Base-by-base conservation (phyloP, 2,888 invertebrate genomes). In the Halocaridina rubra region DNA sequence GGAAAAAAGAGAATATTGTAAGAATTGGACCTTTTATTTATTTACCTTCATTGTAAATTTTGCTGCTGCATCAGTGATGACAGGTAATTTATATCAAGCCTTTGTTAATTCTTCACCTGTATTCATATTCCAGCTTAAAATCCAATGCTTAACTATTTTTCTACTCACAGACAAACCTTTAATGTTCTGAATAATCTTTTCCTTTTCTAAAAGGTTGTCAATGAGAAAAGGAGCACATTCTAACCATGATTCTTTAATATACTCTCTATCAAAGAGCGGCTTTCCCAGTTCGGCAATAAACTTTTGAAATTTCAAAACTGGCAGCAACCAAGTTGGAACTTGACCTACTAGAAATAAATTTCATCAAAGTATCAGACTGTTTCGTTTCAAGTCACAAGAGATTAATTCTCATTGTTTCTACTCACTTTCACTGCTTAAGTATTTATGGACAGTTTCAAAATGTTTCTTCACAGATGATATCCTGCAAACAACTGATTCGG, bases 281-380 rank as follows among this genome's bases (percentile, higher is more conserved):
- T 61, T 77, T 77, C 59, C 61, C 1, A 2, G 77, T 77, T 77
- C 1, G 30, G 77, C 77, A 61, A 69, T 75, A 59, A 77, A 46
- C 30, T 59, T 59, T 77, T 67, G 77, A 77, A 77, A 77, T 61
- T 22, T 69, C 77, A 71, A 77, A 67, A 24, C 61, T 77, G 53
- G 72, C 46, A 75, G 61, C 77, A 61, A 77, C 3, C 61, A 67
- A 24, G 77, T 77, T 77, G 57, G 2, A 77, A 61, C 61, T 61
- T 13, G 2, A 24, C 4, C 2, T 53, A 27, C 71, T 19, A 27
- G 71, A 69, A 29, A 69, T 27, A 4, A 30, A 69, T 22, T 16
- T 69, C 32, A 2, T 3, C 24, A 3, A 64, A 1, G 71, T 69
- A 69, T 69, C 71, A 27, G 1, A 1, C 3, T 77, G 64, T 24